These are phyloP conservation scores for Apostichopus californicus DNA, from an alignment of 35 echinoderm and acorn worm species.

Conservation along the genomic window DNA sequence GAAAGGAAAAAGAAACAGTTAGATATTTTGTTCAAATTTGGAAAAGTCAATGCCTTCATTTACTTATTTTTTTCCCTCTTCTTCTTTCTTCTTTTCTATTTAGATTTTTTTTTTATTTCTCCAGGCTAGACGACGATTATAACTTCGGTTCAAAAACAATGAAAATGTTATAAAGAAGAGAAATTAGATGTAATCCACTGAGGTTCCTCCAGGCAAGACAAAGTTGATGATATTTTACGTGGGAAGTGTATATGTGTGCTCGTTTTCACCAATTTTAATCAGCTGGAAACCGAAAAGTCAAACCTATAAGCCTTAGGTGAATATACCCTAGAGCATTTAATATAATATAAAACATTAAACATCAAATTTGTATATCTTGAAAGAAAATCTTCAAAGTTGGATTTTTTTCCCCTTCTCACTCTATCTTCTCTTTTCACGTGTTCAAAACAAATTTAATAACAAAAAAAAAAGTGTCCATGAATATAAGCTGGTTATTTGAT, in stretches of 20 bases:
- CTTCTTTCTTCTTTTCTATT: background rate
- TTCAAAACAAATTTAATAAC: no score
- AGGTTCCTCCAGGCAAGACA: background rate
- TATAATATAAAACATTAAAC: no score
- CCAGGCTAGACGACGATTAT: background rate
- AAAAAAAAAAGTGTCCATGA: no score
- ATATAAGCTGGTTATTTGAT: no score
- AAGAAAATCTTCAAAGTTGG: no score
- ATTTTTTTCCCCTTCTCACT: no score
- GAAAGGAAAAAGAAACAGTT: no score
- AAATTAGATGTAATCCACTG: conserved; percentile 9
- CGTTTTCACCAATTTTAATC: background rate
- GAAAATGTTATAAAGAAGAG: background rate
- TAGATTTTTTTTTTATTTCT: background rate
- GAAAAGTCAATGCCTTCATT: background rate
- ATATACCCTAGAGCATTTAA: background rate
- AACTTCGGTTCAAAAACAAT: background rate
- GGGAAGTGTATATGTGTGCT: background rate
- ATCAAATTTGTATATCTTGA: no score
- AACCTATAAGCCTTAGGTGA: background rate
- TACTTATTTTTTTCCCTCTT: no score
- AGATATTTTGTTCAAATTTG: background rate
- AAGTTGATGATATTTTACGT: background rate
- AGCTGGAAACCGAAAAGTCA: background rate
- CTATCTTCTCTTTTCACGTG: no score